A percentile compares a stretch with the other conserved stretches of the same genome.
phyloP scores from a whole-genome alignment of 2,113 vertebrate genomes.

The Ceyx cyanopectus region DNA sequence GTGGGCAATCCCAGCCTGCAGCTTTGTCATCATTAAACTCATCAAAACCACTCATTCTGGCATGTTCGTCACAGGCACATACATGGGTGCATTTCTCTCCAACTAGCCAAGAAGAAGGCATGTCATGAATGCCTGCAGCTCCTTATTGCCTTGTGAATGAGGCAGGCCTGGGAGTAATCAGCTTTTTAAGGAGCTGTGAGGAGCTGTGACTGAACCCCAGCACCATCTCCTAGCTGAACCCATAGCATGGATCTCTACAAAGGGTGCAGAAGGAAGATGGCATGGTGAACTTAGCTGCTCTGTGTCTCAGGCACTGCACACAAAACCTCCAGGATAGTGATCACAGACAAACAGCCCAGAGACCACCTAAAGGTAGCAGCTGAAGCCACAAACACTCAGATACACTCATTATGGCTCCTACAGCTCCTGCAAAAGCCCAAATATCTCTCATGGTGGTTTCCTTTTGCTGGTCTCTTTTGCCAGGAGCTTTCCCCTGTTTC shows the following conservation, averaged over 20 bases:
- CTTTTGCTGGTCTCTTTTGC: neutral
- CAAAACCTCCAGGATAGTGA: neutral
- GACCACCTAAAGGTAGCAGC: neutral
- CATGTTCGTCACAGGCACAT: fast-evolving
- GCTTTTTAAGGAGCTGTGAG: neutral
- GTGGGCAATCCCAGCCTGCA: neutral
- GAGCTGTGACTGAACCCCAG: neutral
- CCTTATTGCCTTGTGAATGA: neutral
- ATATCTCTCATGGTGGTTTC: neutral
- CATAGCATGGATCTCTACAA: fast-evolving
- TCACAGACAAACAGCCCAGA: neutral
- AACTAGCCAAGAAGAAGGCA: neutral
- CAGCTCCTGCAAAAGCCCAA: neutral
- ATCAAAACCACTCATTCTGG: neutral
- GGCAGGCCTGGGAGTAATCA: neutral
- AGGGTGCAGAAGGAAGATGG: neutral
- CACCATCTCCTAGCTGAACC: neutral
- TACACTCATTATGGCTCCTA: neutral
- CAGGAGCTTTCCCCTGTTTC: neutral
- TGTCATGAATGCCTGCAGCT: neutral
- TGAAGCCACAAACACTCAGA: neutral
- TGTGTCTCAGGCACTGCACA: fast-evolving
- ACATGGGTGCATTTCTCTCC: neutral
- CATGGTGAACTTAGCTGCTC: fast-evolving
- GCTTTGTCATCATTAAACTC: neutral